Base-by-base conservation (phyloP, 2,113 vertebrate genomes). In the Speoplatyrhinus poulsoni region DNA sequence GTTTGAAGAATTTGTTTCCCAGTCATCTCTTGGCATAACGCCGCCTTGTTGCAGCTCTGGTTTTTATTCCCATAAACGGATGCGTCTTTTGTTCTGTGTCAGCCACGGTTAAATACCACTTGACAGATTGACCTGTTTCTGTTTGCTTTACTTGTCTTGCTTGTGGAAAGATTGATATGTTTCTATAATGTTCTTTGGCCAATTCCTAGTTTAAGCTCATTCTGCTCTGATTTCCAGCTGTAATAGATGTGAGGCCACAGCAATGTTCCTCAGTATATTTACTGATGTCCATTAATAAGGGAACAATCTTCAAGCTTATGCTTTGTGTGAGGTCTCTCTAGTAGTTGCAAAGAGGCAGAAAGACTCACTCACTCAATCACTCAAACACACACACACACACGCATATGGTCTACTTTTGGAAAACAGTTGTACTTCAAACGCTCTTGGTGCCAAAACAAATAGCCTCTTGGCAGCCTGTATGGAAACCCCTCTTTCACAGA, bases 291-390 rank as follows among this genome's bases (percentile, higher is more conserved):
- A 46, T 65, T 71, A 26, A 46, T 64, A 70, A 77, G 47, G 76
- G 65, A 60, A 55, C 49, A 53, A 41, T 69, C 79, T 75, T 62
- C 26, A 67, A 61, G 55, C 67, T 46, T 55, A 19, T 69, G 78
- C 79, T 72, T 76, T 62, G 84, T 88, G 84, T 77, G 89, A 85
- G 89, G 85, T 86, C 86, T 88, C 70, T 75, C 71, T 69, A 77
- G 75, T 67, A 60, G 67, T 83, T 77, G 53, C 72, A 78, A 64
- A 79, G 73, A 70, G 67, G 73, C 33, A 68, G 59, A 80, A 81
- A 83, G 16, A 32, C 26, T 9, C 19, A 32, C 26, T 3, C 11
- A n/a, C 26, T n/a, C 67, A 53, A 58, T 70, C 53, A 41, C 32
- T 9, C 46, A 6, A 50, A 64, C 61, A 60, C 41, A 62, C 58